Base-by-base conservation (phyloP, 1,140 invertebrate species). In the Zophobas atratus region DNA sequence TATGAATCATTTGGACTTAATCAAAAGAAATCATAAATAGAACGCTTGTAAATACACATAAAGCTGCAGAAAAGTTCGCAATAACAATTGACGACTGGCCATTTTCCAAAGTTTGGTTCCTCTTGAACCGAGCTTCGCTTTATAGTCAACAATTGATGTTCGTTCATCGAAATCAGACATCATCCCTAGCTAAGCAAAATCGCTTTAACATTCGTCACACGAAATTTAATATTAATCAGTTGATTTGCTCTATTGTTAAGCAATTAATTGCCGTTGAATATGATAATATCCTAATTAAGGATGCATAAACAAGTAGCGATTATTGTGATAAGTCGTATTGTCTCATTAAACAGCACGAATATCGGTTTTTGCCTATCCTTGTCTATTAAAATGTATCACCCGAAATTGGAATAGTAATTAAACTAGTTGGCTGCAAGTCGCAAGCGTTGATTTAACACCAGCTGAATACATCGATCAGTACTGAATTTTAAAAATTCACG, bases 81-180 rank as follows among this genome's bases (percentile, higher is more conserved):
- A 46, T 67, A 67, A 67, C 60, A 73, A 43, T 73, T 73, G 55
- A 73, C 71, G 55, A 73, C 71, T 73, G 71, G 71, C 71, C 41
- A 55, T 73, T 73, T 53, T 73, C 71, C 71, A 73, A 73, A 73
- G 55, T 73, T 73, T 73, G 49, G 55, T 56, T 73, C 49, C 56
- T 73, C 51, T 53, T 48, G 49, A 56, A 55, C 56, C 6, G 71
- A 67, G 60, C 60, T 67, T 67, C 60, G 60, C 60, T 67, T 67
- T 67, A 39, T 67, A 67, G 60, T 67, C 60, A 67, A 67, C 60
- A 67, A 67, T 46, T 67, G 60, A 67, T 67, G 60, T 67, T 43
- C 60, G 60, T 67, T 43, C 38, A 67, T 67, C 60, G 60, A 67
- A 67, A 67, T 67, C 60, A 67, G 43, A 67, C 60, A 67, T 67